These are phyloP conservation scores for Rhinopomastus cyanomelas DNA, from an alignment of 2,113 vertebrate species.

Conservation along the genomic window DNA sequence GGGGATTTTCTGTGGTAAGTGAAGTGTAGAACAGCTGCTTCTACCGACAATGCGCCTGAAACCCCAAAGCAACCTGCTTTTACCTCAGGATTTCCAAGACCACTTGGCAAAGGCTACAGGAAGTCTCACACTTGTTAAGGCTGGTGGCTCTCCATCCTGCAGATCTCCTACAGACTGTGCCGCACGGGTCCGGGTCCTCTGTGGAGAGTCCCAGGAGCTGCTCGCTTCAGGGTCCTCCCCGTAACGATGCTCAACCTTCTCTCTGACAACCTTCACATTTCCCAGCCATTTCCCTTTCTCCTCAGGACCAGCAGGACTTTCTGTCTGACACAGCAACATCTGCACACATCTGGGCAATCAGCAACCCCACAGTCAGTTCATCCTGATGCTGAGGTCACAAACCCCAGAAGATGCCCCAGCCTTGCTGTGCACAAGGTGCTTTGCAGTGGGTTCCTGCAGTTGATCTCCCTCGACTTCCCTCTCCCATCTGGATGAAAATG, in stretches of 20 bases:
- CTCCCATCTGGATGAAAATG: neutral
- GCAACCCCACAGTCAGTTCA: neutral
- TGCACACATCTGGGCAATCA: neutral
- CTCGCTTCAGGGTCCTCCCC: neutral
- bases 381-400: neutral
- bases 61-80: neutral
- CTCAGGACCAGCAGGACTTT: neutral
- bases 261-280: neutral
- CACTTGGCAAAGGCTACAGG: neutral
- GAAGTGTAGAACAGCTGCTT: neutral
- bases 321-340: neutral
- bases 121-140: neutral
- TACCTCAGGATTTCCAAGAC: neutral
- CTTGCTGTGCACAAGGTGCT: neutral
- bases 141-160: neutral
- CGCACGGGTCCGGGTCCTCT: neutral
- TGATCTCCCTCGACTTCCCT: neutral
- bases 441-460: neutral
- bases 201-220: neutral
- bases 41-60: neutral
- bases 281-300: neutral
- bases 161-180: neutral
- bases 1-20: neutral
- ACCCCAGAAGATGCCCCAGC: neutral
- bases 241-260: neutral